Conservation (phyloP, 2,888 invertebrate genomes). For the Andrena bicolor region DNA sequence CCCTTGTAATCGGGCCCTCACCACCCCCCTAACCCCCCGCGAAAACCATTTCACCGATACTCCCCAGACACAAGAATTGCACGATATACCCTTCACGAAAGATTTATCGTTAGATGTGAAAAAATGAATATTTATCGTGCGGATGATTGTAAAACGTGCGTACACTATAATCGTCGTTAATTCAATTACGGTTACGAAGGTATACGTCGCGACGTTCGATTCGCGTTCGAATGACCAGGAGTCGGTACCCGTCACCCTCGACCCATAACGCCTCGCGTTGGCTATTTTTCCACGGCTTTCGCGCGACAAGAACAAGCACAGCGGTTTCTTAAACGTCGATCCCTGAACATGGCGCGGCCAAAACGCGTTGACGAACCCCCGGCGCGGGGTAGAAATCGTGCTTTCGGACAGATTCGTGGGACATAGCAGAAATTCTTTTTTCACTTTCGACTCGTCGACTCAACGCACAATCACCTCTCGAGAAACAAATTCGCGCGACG, state of each 20-base stretch:
- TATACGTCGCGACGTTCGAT: conserved; percentile 77
- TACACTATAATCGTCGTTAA: conserved; percentile 83
- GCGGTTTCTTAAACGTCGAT: background rate
- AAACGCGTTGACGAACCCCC: background rate
- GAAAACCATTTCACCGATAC: conserved; percentile 59
- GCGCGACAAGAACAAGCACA: background rate
- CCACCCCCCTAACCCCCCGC: conserved; percentile 30
- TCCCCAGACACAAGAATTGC: conserved; percentile 57
- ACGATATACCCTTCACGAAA: conserved; percentile 66
- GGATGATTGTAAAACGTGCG: conserved; percentile 78
- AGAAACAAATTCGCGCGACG: background rate
- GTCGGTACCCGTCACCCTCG: conserved; percentile 49
- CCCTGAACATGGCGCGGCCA: background rate
- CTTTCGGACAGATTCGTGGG: background rate
- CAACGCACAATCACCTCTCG: conserved; percentile 25
- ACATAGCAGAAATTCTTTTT: background rate
- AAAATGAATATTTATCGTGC: conserved; percentile 83
- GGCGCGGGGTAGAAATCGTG: background rate
- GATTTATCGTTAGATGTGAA: conserved; percentile 84
- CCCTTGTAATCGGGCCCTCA: conserved; percentile 8
- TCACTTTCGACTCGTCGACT: conserved; percentile 18
- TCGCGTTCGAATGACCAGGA: conserved; percentile 52
- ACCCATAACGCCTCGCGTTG: background rate
- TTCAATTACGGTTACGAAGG: conserved; percentile 79
- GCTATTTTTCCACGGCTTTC: background rate